A percentile compares a stretch with the other conserved stretches of the same genome.
phyloP scores from a whole-genome alignment of 2,797 vertebrate species.

The Alectoris magna region DNA sequence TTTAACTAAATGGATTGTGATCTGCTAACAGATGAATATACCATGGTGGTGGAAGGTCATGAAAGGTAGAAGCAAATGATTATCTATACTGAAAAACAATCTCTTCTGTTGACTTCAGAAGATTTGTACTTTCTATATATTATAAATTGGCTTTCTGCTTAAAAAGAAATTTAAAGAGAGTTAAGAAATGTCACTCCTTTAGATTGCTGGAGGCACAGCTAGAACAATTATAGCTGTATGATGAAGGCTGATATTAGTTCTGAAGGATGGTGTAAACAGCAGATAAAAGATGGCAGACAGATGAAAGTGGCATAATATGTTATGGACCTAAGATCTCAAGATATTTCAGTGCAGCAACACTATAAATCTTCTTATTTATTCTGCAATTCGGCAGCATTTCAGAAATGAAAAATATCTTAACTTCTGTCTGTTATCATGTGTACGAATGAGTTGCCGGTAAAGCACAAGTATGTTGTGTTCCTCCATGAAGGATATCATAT shows the following conservation, averaged over 20 bases:
- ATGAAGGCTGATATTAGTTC: neutral
- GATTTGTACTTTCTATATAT: neutral
- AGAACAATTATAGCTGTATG: slow-evolving; percentile 1
- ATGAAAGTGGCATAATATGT: slow-evolving; percentile 13
- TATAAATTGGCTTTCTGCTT: slow-evolving; percentile 3
- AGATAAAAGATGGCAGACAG: slow-evolving; percentile 10
- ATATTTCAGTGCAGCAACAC: neutral
- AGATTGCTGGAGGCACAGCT: slow-evolving; percentile 18
- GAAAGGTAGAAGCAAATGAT: neutral
- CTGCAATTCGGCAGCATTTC: slow-evolving; percentile 3
- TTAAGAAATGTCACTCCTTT: slow-evolving; percentile 1
- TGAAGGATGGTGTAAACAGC: slow-evolving; percentile 39
- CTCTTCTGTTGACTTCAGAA: neutral
- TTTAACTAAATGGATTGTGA: neutral
- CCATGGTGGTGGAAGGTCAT: neutral
- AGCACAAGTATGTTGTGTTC: neutral
- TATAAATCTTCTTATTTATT: slow-evolving; percentile 29
- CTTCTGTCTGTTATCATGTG: neutral
- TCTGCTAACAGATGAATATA: neutral
- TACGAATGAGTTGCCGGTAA: neutral
- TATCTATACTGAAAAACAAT: neutral
- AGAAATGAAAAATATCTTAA: slow-evolving; percentile 9
- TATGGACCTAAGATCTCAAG: neutral
- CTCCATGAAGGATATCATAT: neutral
- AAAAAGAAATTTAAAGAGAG: neutral